Evolutionary conservation across 2,797 vertebrate genomes (phyloP), one percentile per base, ranked within the genome.

Genomic region (Cossypha niveicapilla): DNA sequence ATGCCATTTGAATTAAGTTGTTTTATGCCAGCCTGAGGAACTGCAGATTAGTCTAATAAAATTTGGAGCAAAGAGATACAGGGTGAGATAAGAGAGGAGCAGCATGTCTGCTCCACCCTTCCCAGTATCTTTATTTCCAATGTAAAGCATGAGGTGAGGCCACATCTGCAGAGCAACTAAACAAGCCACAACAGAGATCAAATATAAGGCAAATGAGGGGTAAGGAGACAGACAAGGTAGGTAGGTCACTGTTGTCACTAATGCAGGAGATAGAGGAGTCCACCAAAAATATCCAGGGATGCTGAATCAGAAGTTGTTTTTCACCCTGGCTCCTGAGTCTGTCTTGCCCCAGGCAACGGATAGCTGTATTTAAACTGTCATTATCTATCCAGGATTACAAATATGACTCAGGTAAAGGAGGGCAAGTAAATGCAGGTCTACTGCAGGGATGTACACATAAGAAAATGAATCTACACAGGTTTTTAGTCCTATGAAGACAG

Each of bases 281-380:
- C 25, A 35, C 32, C 18, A 65, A 71, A 90, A 85, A 37, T 41
- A 77, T 27, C 34, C 8, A 21, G 18, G 30, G 45, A 35, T 89
- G 65, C 53, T 91, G 72, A 94, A 89, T 85, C 66, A 95, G 53
- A 57, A 61, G 57, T 28, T 93, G 90, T 78, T 95, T 94, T 91
- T 80, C 68, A 72, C 35, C 6, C 24, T 35, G 63, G n/a, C 63
- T 92, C 87, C 71, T 82, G 83, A 89, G 53, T 67, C 61, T 58
- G 11, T 82, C 37, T 73, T 85, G 86, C 92, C 65, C 14, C 13
- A 1, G 18, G 92, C 84, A 83, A 63, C 0, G 1, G 60, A 84
- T 78, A 91, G 63, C 28, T 79, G 53, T 56, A 22, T 80, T 94
- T 94, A 80, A 95, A 76, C 81, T 95, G 72, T 72, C 54, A 72